Percentiles rank a stretch among this genome's conserved stretches.
Conservation (phyloP, 2,797 vertebrate genomes). For the Furcifer pardalis region DNA sequence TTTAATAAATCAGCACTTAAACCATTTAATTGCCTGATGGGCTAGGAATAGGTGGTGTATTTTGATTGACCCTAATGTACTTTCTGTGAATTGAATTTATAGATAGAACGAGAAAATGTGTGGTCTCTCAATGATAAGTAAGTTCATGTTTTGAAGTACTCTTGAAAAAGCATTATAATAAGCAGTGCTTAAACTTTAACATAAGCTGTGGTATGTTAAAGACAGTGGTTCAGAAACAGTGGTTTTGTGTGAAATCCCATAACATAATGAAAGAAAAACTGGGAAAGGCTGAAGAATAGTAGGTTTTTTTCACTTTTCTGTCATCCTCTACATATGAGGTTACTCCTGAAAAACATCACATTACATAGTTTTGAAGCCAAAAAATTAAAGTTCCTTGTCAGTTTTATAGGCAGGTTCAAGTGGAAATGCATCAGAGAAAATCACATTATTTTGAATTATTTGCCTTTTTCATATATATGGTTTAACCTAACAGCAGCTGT, state of each 20-base stretch:
- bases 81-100: constrained; percentile 2
- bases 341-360: neutral
- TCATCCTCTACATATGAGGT: neutral
- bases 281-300: neutral
- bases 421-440: neutral
- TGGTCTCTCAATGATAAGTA: neutral
- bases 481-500: neutral
- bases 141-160: neutral
- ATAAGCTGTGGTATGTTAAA: no score
- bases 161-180: neutral
- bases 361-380: no score
- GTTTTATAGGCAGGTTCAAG: neutral
- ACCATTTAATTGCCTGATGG: neutral
- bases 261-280: neutral
- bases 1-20: constrained; percentile 12
- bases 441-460: no score
- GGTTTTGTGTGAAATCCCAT: neutral
- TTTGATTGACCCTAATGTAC: neutral
- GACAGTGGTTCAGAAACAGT: neutral
- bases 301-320: neutral
- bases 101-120: neutral
- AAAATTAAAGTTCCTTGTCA: neutral
- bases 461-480: neutral
- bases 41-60: neutral
- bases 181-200: neutral